Base-by-base conservation (phyloP, 2,797 vertebrate species). In the Sebastes itinus region DNA sequence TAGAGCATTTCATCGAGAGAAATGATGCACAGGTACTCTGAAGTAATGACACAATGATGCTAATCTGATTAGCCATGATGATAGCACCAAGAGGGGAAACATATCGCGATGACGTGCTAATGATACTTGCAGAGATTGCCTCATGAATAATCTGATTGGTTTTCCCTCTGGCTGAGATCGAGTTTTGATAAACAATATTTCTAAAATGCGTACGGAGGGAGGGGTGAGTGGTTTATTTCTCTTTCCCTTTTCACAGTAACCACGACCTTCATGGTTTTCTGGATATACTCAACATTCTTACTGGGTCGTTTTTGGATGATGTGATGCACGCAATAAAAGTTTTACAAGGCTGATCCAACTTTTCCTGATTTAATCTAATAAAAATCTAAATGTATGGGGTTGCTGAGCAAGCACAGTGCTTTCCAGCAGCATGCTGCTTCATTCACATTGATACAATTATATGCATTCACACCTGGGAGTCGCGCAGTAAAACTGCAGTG, bases 11-110 rank as follows among this genome's bases (percentile, higher is more conserved):
- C 73, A 81, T 85, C 32, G 28, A 72, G 60, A 76, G 58, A 72
- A 87, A 81, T 73, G 46, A 84, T 80, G 77, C 83, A 49, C 85
- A 88, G 89, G 87, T 89, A 88, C 72, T 65, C 61, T 89, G 84
- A 91, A 30, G 88, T 88, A 83, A 88, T 86, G 83, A 80, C 83
- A 80, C 60, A 35, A 12, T 67, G 76, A 87, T 72, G 77, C 88
- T 88, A 83, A 89, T 92, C 81, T 75, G 77, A 91, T 92, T 87
- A 88, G 58, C 66, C n/a, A 5, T 64, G 60, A 82, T 83, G 81
- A 87, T 78, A 72, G 71, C 71, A 77, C 25, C 42, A 72, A 55
- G 38, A 76, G 35, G 27, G 72, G 22, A 81, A 83, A 76, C 13
- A 16, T 30, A 55, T 71, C 12, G 6, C 2, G 23, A 84, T 84